Percentiles rank a stretch among this genome's conserved stretches.
Evolutionary conservation across 2,888 invertebrate genomes (phyloP).

Genomic region (Ormyrus nitidulus): DNA sequence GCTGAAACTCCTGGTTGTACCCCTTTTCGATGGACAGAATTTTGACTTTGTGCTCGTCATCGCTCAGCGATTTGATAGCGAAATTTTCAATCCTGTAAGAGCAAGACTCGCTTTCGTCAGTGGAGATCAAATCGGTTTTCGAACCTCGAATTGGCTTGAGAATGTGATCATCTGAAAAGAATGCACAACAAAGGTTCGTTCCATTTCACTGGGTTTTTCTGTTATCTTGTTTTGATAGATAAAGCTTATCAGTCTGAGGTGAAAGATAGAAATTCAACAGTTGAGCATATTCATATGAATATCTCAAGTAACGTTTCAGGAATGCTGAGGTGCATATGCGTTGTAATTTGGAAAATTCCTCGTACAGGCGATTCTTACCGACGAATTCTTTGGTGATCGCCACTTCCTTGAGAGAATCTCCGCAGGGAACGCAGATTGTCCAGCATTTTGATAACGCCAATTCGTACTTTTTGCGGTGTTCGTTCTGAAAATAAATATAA

Average conservation of each 20-base stretch:
- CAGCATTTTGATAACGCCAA: slow-evolving; percentile 63
- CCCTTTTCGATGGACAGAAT: slow-evolving; percentile 63
- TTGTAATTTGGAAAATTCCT: no score
- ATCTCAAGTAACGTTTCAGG: no score
- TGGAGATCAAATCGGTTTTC: slow-evolving; percentile 55
- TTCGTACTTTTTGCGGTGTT: slow-evolving; percentile 63
- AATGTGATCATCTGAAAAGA: slow-evolving; percentile 64
- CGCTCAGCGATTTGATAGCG: slow-evolving; percentile 30
- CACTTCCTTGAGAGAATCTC: slow-evolving; percentile 60
- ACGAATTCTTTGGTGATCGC: slow-evolving; percentile 63
- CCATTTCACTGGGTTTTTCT: slow-evolving; percentile 9
- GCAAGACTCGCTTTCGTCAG: slow-evolving; percentile 45
- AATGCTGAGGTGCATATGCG: no score
- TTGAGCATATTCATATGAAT: no score
- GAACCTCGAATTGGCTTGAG: slow-evolving; percentile 57
- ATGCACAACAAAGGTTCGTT: slow-evolving; percentile 32
- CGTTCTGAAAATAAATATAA: slow-evolving; percentile 59
- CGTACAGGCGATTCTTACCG: slow-evolving; percentile 56
- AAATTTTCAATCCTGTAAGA: slow-evolving; percentile 41
- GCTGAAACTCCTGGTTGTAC: slow-evolving; percentile 63
- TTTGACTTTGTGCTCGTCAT: slow-evolving; percentile 55
- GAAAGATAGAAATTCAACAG: slow-evolving; percentile 2
- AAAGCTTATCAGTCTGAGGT: slow-evolving; percentile 47
- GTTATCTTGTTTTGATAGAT: slow-evolving; percentile 48
- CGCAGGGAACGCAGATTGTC: slow-evolving; percentile 66